Evolutionary conservation across 2,113 vertebrate genomes (phyloP).

Genomic region (Leiothrix lutea): DNA sequence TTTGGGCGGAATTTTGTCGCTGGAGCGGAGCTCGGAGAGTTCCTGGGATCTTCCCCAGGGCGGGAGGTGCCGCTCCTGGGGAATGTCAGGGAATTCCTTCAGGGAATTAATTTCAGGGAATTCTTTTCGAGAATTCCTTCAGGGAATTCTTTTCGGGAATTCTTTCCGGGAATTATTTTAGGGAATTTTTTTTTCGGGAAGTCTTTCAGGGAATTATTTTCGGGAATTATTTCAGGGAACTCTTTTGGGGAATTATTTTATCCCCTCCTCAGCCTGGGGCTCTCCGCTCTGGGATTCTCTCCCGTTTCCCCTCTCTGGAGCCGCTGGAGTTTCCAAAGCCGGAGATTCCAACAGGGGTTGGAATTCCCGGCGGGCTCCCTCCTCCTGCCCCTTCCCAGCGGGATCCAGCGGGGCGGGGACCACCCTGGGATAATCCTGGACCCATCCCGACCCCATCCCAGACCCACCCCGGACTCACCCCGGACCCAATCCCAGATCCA

Average conservation of each 20-base stretch:
- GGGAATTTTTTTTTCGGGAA: not conserved
- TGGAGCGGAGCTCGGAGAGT: not conserved
- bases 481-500: not conserved
- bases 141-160: not conserved
- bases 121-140: not conserved
- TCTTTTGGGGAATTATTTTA: too few relatives aligned
- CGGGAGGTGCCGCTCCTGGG: not conserved
- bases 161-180: not conserved
- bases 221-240: too few relatives aligned
- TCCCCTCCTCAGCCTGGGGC: too few relatives aligned
- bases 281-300: not conserved
- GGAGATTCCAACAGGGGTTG: not conserved
- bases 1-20: fast-evolving
- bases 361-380: not conserved
- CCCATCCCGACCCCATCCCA: not conserved
- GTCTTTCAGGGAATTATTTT: not conserved
- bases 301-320: too few relatives aligned
- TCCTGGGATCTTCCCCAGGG: fast-evolving
- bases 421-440: too few relatives aligned
- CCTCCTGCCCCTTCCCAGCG: not conserved
- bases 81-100: not conserved
- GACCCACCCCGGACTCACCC: fast-evolving
- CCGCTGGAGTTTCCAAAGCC: too few relatives aligned
- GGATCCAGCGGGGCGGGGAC: not conserved
- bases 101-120: too few relatives aligned